Evolutionary conservation across 2,888 invertebrate species (phyloP).

Genomic region (Drosophila gaucha): DNA sequence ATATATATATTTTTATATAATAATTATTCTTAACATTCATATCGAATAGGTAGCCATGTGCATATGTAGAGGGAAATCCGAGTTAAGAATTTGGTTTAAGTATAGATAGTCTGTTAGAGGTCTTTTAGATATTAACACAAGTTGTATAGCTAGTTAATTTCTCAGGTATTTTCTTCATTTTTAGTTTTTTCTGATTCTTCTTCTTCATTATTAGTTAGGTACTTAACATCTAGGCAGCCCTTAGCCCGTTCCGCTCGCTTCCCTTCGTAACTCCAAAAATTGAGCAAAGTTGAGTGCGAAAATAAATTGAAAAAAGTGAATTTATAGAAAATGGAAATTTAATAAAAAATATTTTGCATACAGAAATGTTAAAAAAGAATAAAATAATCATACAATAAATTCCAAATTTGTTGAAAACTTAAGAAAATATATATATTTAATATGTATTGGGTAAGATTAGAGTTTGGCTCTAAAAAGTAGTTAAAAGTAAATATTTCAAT

Average conservation of each 20-base stretch:
- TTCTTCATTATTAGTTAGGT: conserved; percentile 69
- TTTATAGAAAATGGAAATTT: conserved; percentile 22
- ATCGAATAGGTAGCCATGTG: conserved; percentile 72
- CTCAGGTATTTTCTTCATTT: conserved; percentile 53
- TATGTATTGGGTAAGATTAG: conserved; percentile 9
- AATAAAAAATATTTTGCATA: conserved; percentile 23
- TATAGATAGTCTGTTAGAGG: conserved; percentile 73
- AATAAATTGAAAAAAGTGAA: conserved; percentile 13
- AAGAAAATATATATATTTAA: conserved; percentile 7
- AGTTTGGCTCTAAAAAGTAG: conserved; percentile 10
- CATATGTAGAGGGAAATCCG: conserved; percentile 55
- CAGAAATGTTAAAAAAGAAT: conserved; percentile 20
- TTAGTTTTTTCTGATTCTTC: neutral
- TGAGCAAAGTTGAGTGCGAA: conserved; percentile 55
- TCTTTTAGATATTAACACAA: conserved; percentile 61
- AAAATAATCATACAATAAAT: conserved; percentile 40
- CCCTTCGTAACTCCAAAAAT: conserved; percentile 30
- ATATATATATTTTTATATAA: no score
- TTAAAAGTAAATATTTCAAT: conserved; percentile 30
- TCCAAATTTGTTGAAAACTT: conserved; percentile 32
- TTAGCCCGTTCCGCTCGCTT: no score
- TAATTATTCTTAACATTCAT: conserved; percentile 36
- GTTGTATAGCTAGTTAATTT: conserved; percentile 43
- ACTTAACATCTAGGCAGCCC: conserved; percentile 72
- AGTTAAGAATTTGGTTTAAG: conserved; percentile 35